Conservation (phyloP, 2,888 invertebrate genomes). For the Acanthosoma haemorrhoidale region DNA sequence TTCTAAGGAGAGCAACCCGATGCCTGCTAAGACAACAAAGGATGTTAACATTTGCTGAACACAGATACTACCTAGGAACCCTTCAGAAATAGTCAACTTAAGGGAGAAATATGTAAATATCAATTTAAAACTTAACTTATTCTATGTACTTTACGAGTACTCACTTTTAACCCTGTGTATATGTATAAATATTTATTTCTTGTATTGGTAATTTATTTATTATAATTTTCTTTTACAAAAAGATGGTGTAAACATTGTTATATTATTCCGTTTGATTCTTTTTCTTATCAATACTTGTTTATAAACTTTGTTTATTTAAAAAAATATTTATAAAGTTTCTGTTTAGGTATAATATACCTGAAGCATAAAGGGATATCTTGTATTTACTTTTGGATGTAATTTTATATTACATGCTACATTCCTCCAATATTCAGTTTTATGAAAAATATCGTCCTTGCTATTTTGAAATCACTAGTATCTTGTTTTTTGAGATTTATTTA, state of each 20-base stretch:
- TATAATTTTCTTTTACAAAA: background rate
- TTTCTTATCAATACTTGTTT: background rate
- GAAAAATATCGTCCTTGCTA: background rate
- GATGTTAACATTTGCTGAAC: background rate
- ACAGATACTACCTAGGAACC: background rate
- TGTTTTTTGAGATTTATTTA: too few relatives aligned
- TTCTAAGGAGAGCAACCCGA: too few relatives aligned
- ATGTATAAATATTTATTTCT: slow-evolving; percentile 5
- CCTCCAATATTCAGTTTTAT: background rate
- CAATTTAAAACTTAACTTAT: background rate
- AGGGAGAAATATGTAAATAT: background rate
- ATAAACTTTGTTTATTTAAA: too few relatives aligned
- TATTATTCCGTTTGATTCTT: background rate
- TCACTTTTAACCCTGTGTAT: background rate
- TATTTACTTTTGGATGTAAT: background rate
- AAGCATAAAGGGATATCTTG: background rate
- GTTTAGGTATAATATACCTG: background rate
- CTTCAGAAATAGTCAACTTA: background rate
- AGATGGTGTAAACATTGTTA: background rate
- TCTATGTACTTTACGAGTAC: background rate
- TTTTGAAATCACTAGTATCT: too few relatives aligned
- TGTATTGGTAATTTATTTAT: slow-evolving; percentile 1
- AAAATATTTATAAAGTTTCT: background rate
- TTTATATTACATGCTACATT: background rate
- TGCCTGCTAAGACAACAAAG: background rate